These are phyloP conservation scores for Papilio protenor DNA, from an alignment of 2,888 invertebrate species.

Conservation along the genomic window DNA sequence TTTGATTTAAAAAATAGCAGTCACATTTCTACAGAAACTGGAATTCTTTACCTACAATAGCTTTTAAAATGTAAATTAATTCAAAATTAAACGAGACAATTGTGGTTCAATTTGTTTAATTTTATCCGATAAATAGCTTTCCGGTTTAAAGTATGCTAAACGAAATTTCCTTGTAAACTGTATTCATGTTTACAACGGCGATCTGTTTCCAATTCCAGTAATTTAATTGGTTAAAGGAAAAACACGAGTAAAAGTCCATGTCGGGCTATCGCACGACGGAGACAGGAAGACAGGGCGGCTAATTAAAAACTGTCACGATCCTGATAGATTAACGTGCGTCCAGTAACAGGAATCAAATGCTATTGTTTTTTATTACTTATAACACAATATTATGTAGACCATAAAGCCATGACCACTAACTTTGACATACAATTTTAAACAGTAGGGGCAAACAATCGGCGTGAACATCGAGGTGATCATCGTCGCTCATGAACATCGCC, in stretches of 20 bases:
- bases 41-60: not conserved
- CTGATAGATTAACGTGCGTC: slow-evolving; percentile 36
- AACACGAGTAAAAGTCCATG: slow-evolving; percentile 8
- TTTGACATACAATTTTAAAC: not conserved
- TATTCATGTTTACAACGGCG: slow-evolving; percentile 18
- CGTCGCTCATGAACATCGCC: too few relatives aligned
- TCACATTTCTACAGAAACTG: not conserved
- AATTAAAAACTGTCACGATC: slow-evolving; percentile 41
- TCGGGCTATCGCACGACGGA: slow-evolving; percentile 12
- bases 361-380: slow-evolving; percentile 15
- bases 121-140: not conserved
- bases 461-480: too few relatives aligned
- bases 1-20: not conserved
- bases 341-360: not conserved
- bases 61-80: not conserved
- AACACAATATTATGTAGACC: not conserved
- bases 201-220: slow-evolving; percentile 27
- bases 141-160: not conserved
- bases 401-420: not conserved
- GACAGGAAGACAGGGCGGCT: slow-evolving; percentile 36
- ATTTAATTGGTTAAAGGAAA: slow-evolving; percentile 32
- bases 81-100: not conserved
- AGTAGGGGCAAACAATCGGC: not conserved
- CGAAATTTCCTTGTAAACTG: not conserved
- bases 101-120: not conserved